phyloP scores from a whole-genome alignment of 2,797 vertebrate genomes.

The Selene dorsalis region DNA sequence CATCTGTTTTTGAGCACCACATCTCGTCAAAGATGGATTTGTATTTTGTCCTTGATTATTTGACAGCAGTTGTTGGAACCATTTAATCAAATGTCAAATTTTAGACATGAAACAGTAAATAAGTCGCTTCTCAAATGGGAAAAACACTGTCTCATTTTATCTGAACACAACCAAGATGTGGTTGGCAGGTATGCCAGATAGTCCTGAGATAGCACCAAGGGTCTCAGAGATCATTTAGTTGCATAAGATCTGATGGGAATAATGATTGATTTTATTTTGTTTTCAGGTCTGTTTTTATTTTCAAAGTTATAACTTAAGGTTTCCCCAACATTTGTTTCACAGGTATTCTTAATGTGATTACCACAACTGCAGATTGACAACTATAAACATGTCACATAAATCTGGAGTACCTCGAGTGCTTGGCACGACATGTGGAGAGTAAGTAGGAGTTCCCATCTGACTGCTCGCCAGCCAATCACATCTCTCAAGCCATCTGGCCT shows the following conservation, averaged over 20 bases:
- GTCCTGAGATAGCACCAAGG: constrained; percentile 50
- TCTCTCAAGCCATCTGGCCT: constrained; percentile 67
- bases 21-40: constrained; percentile 43
- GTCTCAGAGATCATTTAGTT: constrained; percentile 53
- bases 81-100: constrained; percentile 46
- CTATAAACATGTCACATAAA: constrained; percentile 64
- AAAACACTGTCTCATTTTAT: constrained; percentile 45
- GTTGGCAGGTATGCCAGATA: constrained; percentile 39
- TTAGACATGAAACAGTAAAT: constrained; percentile 54
- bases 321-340: constrained; percentile 40
- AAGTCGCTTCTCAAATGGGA: constrained; percentile 51
- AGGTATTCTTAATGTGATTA: constrained; percentile 55
- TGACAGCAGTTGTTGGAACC: constrained; percentile 53
- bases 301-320: constrained; percentile 44
- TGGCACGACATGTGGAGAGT: constrained; percentile 66
- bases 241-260: constrained; percentile 34
- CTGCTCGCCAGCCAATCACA: constrained; percentile 74
- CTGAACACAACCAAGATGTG: constrained; percentile 43
- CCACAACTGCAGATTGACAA: constrained; percentile 54
- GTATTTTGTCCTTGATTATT: constrained; percentile 48
- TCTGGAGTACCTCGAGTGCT: constrained; percentile 58
- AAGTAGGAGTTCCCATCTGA: constrained; percentile 77
- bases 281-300: constrained; percentile 59
- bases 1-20: constrained; percentile 66
- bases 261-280: constrained; percentile 54